phyloP scores from a whole-genome alignment of 2,888 invertebrate genomes.

The Diaperis boleti region DNA sequence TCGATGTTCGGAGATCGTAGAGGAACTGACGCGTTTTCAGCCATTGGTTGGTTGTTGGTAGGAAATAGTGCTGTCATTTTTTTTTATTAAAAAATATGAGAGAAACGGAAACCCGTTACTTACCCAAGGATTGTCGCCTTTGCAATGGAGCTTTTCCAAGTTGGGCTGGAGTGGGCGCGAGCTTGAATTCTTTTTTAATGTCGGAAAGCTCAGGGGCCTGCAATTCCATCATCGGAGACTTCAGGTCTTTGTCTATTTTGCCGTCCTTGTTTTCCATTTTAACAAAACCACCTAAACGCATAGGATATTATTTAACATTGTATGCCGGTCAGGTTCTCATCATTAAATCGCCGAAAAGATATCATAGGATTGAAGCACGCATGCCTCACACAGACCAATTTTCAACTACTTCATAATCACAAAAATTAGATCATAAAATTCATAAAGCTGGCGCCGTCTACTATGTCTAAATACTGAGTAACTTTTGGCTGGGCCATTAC shows the following conservation, averaged over 20 bases:
- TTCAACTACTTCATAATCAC: too few species aligned
- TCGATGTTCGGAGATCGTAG: slow-evolving; percentile 30
- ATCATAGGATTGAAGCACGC: too few species aligned
- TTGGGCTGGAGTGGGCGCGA: slow-evolving; percentile 95
- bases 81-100: background rate
- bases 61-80: slow-evolving; percentile 49
- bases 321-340: too few species aligned
- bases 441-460: too few species aligned
- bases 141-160: slow-evolving; percentile 90
- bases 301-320: too few species aligned
- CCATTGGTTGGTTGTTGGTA: slow-evolving; percentile 42
- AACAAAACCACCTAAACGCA: slow-evolving; percentile 11
- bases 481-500: too few species aligned
- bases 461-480: too few species aligned
- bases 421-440: too few species aligned
- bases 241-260: slow-evolving; percentile 29
- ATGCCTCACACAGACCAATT: too few species aligned
- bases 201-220: slow-evolving; percentile 3
- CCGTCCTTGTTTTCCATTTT: slow-evolving; percentile 25
- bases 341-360: too few species aligned
- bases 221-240: slow-evolving; percentile 1
- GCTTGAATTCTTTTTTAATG: slow-evolving; percentile 71
- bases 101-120: slow-evolving; percentile 43
- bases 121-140: slow-evolving; percentile 87
- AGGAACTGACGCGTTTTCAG: slow-evolving; percentile 44